These are phyloP conservation scores for Tachina lurida DNA, from an alignment of 2,888 invertebrate species.

Conservation along the genomic window DNA sequence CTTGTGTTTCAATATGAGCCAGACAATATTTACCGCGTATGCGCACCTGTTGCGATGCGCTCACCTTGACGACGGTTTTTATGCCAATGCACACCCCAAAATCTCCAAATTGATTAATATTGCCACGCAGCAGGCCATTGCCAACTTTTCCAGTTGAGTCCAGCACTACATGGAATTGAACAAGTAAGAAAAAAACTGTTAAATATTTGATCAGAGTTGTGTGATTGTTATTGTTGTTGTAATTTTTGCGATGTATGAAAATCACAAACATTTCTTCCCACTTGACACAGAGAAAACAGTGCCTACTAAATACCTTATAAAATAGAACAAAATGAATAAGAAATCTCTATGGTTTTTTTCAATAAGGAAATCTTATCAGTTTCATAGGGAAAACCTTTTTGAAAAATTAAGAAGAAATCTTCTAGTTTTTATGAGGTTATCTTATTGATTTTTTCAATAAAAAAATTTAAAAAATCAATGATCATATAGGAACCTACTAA, in stretches of 20 bases:
- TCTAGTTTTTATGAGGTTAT: too few relatives aligned
- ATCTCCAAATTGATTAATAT: slow-evolving; percentile 88
- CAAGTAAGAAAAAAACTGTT: neutral
- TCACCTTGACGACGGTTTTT: slow-evolving; percentile 85
- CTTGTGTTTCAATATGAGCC: slow-evolving; percentile 86
- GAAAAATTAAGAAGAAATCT: too few relatives aligned
- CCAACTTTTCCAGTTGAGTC: slow-evolving; percentile 89
- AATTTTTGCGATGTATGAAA: neutral
- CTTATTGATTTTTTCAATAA: too few relatives aligned
- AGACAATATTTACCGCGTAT: slow-evolving; percentile 88
- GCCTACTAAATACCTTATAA: too few relatives aligned
- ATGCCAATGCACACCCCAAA: slow-evolving; percentile 87
- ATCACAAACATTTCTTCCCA: neutral
- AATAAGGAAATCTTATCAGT: too few relatives aligned
- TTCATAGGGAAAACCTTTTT: too few relatives aligned
- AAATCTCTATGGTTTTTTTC: too few relatives aligned
- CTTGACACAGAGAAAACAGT: too few relatives aligned
- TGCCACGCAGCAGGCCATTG: slow-evolving; percentile 87
- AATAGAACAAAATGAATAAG: too few relatives aligned
- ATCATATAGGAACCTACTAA: too few relatives aligned
- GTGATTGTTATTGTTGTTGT: neutral
- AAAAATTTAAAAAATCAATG: too few relatives aligned
- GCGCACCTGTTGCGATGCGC: slow-evolving; percentile 85
- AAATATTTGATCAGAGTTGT: neutral
- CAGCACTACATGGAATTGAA: slow-evolving; percentile 84